Base-by-base conservation (phyloP, 2,888 invertebrate species). In the Onthophagus sagittarius region DNA sequence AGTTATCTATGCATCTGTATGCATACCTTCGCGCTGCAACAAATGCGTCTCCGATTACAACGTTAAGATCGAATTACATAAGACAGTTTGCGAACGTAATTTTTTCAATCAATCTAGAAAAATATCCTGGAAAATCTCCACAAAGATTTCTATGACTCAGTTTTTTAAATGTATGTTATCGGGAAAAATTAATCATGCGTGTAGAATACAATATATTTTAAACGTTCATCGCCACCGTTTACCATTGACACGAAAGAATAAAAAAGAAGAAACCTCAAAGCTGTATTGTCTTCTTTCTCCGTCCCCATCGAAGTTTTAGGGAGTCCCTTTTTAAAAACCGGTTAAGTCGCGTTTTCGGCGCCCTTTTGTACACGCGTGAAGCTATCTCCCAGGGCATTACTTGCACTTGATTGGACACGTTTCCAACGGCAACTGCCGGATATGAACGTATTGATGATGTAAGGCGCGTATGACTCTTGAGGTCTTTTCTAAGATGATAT, bases 1-100 rank as follows among this genome's bases (percentile, higher is more conserved):
- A 75, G 75, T 77, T 78, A 78, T 78, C 78, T 77, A 77, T 78
- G 77, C 77, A 78, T 78, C 78, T 78, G 74, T 77, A 78, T 76
- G 78, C 78, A 78, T 78, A 77, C 78, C 78, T 77, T 78, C 74
- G 76, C 75, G 74, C 77, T 77, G 77, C 77, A 76, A 77, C 78
- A 78, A 78, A 78, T 76, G 77, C 76, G 74, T 78, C 77, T 78
- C 77, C 77, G 77, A 71, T 78, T 73, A 74, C 78, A 53, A 53
- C 71, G 69, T 7, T 53, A 39, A 70, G 62, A 69, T 74, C 72
- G 71, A 53, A 62, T 74, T 74, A 72, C 74, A 4, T 23, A 23
- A 23, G 23, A 67, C 31, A 32, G 31, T 64, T 15, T 23, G 64
- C 64, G 23, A 32, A 23, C 67, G 67, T 69, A 67, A 70, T 69